Evolutionary conservation across 2,797 vertebrate genomes (phyloP).

Genomic region (Lacerta viridis): DNA sequence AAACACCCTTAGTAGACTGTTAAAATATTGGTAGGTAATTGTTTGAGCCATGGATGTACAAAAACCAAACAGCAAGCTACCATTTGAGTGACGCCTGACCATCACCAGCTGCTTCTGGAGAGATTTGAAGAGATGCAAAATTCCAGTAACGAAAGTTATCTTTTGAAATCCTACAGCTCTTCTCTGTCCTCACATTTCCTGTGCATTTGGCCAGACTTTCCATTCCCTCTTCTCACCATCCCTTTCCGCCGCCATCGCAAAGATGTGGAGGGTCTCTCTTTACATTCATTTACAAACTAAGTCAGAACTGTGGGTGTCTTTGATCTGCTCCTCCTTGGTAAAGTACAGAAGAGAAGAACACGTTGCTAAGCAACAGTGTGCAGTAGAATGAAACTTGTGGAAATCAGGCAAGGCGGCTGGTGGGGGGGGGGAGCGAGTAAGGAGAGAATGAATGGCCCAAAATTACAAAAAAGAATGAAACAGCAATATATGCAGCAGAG

Average conservation of each 20-base stretch:
- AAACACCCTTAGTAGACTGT: fast-evolving
- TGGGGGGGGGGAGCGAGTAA: not conserved
- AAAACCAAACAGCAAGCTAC: constrained; percentile 26
- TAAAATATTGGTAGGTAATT: constrained; percentile 14
- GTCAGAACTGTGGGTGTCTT: constrained; percentile 76
- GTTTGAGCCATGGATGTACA: not conserved
- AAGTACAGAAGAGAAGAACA: constrained; percentile 73
- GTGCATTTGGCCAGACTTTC: constrained; percentile 50
- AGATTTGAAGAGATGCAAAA: constrained; percentile 46
- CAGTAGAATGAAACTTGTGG: constrained; percentile 68
- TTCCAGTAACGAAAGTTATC: constrained; percentile 45
- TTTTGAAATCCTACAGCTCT: constrained; percentile 37
- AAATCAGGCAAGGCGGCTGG: constrained; percentile 42
- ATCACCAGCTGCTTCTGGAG: constrained; percentile 40
- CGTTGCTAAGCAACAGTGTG: constrained; percentile 78
- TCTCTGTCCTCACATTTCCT: constrained; percentile 44
- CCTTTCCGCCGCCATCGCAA: constrained; percentile 19
- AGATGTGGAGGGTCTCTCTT: constrained; percentile 64
- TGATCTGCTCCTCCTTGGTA: constrained; percentile 73
- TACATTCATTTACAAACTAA: constrained; percentile 74
- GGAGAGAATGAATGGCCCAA: constrained; percentile 70
- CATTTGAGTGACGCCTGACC: not conserved
- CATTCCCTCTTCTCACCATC: not conserved
- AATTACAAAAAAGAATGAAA: constrained; percentile 64
- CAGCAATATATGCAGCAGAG: constrained; percentile 59